Base-by-base conservation (phyloP, 2,113 vertebrate species). In the Lasiurus borealis region DNA sequence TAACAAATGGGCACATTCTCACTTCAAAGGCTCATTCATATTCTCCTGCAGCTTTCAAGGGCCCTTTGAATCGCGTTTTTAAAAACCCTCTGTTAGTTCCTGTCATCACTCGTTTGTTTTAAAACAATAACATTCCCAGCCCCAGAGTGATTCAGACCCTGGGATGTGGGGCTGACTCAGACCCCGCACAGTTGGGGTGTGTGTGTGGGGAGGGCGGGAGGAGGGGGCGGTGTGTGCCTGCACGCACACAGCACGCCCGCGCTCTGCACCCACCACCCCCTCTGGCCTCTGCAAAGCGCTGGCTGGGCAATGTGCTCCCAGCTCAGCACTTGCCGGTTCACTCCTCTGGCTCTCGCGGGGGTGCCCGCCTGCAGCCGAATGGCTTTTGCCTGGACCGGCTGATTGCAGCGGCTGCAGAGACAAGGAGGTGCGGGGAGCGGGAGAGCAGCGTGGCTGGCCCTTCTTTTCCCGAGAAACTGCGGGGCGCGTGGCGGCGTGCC, bases 21-120 rank as follows among this genome's bases (percentile, higher is more conserved):
- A 97, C 98, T 98, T 98, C 98, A 98, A 98, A 98, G 98, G 87
- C 97, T 59, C 98, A 98, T 98, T 98, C 97, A 95, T 97, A 97
- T 98, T 98, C 98, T 95, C 98, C 97, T 94, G 98, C 96, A 98
- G 98, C 97, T 98, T 98, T 98, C 97, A 98, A 98, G 98, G 98
- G 97, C 85, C 95, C 97, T 98, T 98, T 98, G 98, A 98, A 98
- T 98, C 54, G 84, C 5, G 0, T 90, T 96, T 96, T 95, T 54
- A 95, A 97, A 95, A 97, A 97, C 86, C 95, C 95, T 96, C 96
- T 90, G 89, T 36, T 18, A 16, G 78, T 78, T 96, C 93, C 75
- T 91, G 15, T 21, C 82, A 18, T 88, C 7, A 81, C 97, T 93
- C 50, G 44, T 98, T 96, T 96, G 97, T 94, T 97, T 97, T 96